Base-by-base conservation (phyloP, 2,888 invertebrate genomes). In the Therioaphis trifolii region DNA sequence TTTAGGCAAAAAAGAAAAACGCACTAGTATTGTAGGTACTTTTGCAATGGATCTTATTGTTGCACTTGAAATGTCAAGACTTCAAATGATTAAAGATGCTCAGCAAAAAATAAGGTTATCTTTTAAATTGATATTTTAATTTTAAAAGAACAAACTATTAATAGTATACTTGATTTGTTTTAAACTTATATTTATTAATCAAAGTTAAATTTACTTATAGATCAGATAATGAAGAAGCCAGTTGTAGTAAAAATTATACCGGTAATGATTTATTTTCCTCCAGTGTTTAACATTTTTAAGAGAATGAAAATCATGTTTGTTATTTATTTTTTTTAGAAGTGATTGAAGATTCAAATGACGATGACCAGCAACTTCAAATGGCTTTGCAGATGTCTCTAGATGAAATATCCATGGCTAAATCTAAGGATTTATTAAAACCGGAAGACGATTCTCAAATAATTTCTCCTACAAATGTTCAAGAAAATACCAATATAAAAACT, bases 61-160 rank as follows among this genome's bases (percentile, higher is more conserved):
- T 85, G 92, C 93, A 0, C 87, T 93, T 84, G 93, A 93, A 88
- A 92, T 93, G 92, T 93, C 93, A 1, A 89, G 92, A 21, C 89
- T 93, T 66, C 92, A 93, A 88, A 92, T 92, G 90, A 90, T 92
- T 71, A 91, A 92, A 87, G 93, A 93, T 87, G 88, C 90, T 86
- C 89, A 90, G 87, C 90, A 90, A 86, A 89, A 90, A 88, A 89
- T 89, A 88, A 84, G 88, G 88, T 85, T 89, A 87, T 4, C 11
- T 29, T 4, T 18, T 0, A 61, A 21, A 4, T 24, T 61, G 29
- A 29, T 11, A 24, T 14, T 69, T 69, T 55, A 24, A 24, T 9
- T 0, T 21, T 58, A 58, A 21, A 58, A 58, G 21, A 12, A 21
- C 3, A 58, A 58, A 24, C 7, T 35, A 35, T 35, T 7, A 7